Evolutionary conservation across 2,888 invertebrate genomes (phyloP), one percentile per base, ranked within the genome.

Genomic region (Dione vanillae): DNA sequence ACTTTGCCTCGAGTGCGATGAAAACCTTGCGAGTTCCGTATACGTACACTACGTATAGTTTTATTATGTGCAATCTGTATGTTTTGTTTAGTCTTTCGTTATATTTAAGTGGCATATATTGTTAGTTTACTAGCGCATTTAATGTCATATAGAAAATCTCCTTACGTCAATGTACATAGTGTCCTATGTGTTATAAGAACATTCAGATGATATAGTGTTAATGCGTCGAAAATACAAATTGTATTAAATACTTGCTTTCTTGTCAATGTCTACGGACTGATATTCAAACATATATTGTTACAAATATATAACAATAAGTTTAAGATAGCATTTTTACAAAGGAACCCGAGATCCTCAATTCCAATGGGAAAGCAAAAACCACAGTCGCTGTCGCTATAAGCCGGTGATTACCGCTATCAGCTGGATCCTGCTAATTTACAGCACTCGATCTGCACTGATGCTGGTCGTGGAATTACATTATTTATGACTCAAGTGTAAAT

Each of bases 1-100:
- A 83, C 27, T 5, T 27, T 27, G 81, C 27, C 81, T 54, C 20
- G 41, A 20, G 49, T 16, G 2, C 59, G 41, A 19, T n/a, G 59
- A 14, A n/a, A 45, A 47, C 35, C 8, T 7, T 11, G 20, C n/a
- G 20, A 61, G 59, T 66, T 66, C 27, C 40, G 52, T 37, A 3
- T 5, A 27, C 27, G 27, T 5, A 3, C 5, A 27, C 5, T 27
- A 27, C 27, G 27, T 27, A 5, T 27, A 27, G 5, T 2, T 5
- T n/a, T n/a, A n/a, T n/a, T n/a, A n/a, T n/a, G n/a, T n/a, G n/a
- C n/a, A n/a, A n/a, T 2, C 5, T 27, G 27, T 27, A 5, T 3
- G 2, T 27, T 27, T 27, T 5, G 2, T 27, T 3, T 5, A 27
- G 27, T 27, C 27, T 27, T 27, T 27, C 5, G 2, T 27, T 27